These are phyloP conservation scores for Andrena camellia DNA, from an alignment of 2,888 invertebrate genomes.

Conservation along the genomic window DNA sequence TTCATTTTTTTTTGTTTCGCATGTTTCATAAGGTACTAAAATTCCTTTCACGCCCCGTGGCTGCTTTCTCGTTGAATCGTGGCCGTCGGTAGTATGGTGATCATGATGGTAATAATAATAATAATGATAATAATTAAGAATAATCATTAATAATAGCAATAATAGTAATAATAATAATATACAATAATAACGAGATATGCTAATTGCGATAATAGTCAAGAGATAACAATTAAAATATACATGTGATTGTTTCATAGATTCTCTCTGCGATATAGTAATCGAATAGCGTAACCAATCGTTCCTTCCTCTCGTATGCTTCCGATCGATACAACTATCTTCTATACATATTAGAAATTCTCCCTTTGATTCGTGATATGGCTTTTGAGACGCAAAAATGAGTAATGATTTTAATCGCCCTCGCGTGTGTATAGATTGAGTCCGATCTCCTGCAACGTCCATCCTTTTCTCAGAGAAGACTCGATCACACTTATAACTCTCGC, in stretches of 20 bases:
- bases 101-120: constrained; percentile 57
- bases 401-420: constrained; percentile 67
- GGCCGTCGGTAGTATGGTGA: constrained; percentile 57
- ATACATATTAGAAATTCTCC: constrained; percentile 71
- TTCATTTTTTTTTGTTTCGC: constrained; percentile 31
- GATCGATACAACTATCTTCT: constrained; percentile 49
- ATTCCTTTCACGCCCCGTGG: constrained; percentile 50
- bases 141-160: constrained; percentile 60
- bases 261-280: constrained; percentile 70
- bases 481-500: constrained; percentile 5
- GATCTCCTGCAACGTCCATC: constrained; percentile 33
- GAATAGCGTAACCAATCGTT: constrained; percentile 69
- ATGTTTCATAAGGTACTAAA: constrained; percentile 66
- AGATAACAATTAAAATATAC: constrained; percentile 82
- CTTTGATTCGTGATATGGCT: constrained; percentile 79
- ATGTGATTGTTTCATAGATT: constrained; percentile 69
- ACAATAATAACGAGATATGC: constrained; percentile 80
- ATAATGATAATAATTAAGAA: constrained; percentile 55
- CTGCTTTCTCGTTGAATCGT: constrained; percentile 42
- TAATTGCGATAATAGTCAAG: constrained; percentile 77
- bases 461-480: constrained; percentile 21
- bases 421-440: constrained; percentile 23
- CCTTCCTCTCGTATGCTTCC: constrained; percentile 48
- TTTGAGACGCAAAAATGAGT: constrained; percentile 70
- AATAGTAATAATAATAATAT: constrained; percentile 76